Evolutionary conservation across 2,113 vertebrate genomes (phyloP).

Genomic region (Acrocephalus arundinaceus): DNA sequence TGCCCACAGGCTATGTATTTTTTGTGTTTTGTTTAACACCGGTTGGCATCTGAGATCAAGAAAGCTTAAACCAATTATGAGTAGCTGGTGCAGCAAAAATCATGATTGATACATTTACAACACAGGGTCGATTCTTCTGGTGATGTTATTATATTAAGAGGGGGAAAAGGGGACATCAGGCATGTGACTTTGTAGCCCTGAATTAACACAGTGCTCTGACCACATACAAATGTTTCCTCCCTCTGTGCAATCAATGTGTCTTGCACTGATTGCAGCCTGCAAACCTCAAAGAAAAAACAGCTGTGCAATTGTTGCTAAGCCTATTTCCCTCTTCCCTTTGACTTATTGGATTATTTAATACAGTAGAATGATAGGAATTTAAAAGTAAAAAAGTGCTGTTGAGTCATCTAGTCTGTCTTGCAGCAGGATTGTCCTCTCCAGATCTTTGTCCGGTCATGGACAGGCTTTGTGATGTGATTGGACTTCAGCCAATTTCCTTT

Average conservation of each 20-base stretch:
- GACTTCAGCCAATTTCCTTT: conserved; percentile 33
- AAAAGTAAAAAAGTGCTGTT: not conserved
- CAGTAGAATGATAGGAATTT: conserved; percentile 41
- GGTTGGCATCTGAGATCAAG: conserved; percentile 36
- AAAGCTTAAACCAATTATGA: conserved; percentile 65
- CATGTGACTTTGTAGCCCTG: not conserved
- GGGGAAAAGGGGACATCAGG: not conserved
- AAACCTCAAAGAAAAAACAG: not conserved
- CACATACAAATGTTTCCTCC: not conserved
- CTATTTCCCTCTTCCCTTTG: conserved; percentile 21
- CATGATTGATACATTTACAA: conserved; percentile 58
- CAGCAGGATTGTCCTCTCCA: conserved; percentile 8
- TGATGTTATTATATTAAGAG: conserved; percentile 27
- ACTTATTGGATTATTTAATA: conserved; percentile 49
- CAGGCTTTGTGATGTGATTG: not conserved
- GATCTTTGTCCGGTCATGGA: not conserved
- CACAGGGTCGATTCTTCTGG: conserved; percentile 43
- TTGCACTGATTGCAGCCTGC: not conserved
- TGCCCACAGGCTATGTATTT: not conserved
- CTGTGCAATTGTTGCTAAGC: conserved; percentile 16
- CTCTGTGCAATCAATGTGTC: not conserved
- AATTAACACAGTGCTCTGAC: not conserved
- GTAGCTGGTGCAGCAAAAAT: conserved; percentile 56
- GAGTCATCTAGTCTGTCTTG: conserved; percentile 41
- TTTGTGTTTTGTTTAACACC: conserved; percentile 38